Evolutionary conservation across 2,888 invertebrate genomes (phyloP).

Genomic region (Ischnus inquisitorius): DNA sequence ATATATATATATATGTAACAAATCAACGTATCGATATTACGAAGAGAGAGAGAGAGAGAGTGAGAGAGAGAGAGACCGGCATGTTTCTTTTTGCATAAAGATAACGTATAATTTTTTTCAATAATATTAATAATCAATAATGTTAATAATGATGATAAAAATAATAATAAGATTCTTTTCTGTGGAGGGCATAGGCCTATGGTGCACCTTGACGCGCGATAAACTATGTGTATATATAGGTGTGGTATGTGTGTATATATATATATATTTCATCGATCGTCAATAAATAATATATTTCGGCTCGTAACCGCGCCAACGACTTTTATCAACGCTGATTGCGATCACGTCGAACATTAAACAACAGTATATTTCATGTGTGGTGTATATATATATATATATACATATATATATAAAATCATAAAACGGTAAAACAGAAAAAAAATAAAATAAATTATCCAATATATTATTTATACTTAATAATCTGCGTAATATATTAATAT

Average conservation of each 20-base stretch:
- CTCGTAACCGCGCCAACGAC: constrained; percentile 36
- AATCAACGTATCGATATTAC: constrained; percentile 36
- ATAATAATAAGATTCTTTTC: constrained; percentile 59
- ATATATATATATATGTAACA: constrained; percentile 16
- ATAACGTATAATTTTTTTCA: constrained; percentile 49
- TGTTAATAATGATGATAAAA: constrained; percentile 41
- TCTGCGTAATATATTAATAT: constrained; percentile 85
- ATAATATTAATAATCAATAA: constrained; percentile 53
- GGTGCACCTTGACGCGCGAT: constrained; percentile 57
- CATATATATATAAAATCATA: constrained; percentile 83
- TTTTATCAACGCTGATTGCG: constrained; percentile 51
- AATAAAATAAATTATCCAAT: constrained; percentile 85
- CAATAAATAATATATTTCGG: constrained; percentile 68
- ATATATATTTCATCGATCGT: constrained; percentile 51
- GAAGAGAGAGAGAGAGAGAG: constrained; percentile 38
- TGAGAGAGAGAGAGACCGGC: constrained; percentile 54
- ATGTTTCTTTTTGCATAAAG: constrained; percentile 51
- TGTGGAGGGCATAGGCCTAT: constrained; percentile 54
- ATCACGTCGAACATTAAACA: constrained; percentile 70
- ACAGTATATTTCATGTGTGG: constrained; percentile 58
- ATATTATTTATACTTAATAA: constrained; percentile 82
- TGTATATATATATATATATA: constrained; percentile 64
- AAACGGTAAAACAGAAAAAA: constrained; percentile 84
- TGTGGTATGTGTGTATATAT: constrained; percentile 21
- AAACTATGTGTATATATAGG: constrained; percentile 16